These are phyloP conservation scores for Peromyscus attwateri DNA, from an alignment of 2,797 vertebrate genomes.

Conservation along the genomic window DNA sequence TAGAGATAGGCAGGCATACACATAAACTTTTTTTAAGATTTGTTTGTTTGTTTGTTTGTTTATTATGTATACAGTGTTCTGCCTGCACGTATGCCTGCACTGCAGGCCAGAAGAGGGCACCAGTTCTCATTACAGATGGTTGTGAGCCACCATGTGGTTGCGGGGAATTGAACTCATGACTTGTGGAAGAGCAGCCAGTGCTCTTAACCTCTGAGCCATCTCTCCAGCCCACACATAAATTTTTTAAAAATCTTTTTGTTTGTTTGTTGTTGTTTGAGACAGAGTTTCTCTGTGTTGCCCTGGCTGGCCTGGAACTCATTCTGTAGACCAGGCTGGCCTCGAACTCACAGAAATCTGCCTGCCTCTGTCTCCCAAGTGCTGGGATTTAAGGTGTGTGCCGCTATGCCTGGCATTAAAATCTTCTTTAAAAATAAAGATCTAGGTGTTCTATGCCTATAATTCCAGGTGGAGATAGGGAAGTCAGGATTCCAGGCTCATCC, in stretches of 20 bases:
- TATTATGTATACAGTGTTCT: too few species aligned
- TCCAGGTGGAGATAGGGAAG: background rate
- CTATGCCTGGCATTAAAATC: background rate
- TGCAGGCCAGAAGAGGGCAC: too few species aligned
- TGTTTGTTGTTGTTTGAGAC: background rate
- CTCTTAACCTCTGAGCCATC: too few species aligned
- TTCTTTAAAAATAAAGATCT: too few species aligned
- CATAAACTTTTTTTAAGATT: background rate
- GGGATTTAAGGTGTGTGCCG: background rate
- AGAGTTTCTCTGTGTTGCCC: background rate
- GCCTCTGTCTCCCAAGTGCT: background rate
- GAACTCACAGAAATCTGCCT: background rate
- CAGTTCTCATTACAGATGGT: too few species aligned
- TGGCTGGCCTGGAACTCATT: background rate
- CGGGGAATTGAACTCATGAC: too few species aligned
- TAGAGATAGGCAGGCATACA: background rate
- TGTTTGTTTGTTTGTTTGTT: background rate
- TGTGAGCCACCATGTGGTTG: too few species aligned
- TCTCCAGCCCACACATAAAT: too few species aligned
- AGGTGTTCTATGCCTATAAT: background rate
- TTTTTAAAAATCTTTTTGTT: background rate
- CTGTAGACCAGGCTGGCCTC: background rate
- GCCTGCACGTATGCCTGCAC: too few species aligned
- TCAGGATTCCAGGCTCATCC: background rate
- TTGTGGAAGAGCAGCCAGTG: too few species aligned